Conservation (phyloP, 2,113 vertebrate genomes). For the Condylura cristata region DNA sequence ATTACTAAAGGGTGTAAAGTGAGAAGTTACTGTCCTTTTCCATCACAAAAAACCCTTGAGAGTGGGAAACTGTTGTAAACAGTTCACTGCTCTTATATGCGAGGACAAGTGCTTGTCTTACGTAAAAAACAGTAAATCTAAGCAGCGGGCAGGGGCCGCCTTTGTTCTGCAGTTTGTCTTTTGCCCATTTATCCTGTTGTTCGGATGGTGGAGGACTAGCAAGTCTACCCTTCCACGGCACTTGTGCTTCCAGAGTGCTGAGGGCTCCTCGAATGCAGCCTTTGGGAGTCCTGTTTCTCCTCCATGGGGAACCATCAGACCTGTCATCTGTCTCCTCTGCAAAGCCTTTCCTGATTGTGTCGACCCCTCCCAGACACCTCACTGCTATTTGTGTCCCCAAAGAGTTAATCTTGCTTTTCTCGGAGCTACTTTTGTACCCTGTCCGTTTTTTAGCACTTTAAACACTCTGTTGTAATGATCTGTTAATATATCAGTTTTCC, state of each 20-base stretch:
- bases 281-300: not conserved
- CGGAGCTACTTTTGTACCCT: conserved; percentile 11
- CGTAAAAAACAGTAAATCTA: not conserved
- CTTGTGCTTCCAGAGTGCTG: not conserved
- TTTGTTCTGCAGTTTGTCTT: conserved; percentile 23
- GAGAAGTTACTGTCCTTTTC: not conserved
- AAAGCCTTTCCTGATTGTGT: not conserved
- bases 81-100: not conserved
- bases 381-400: not conserved
- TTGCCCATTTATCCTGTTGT: not conserved
- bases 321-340: not conserved
- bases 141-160: not conserved
- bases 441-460: conserved; percentile 18
- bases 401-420: conserved; percentile 5
- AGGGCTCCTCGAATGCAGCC: not conserved
- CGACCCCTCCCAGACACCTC: not conserved
- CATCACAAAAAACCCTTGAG: not conserved
- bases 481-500: not conserved
- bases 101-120: not conserved
- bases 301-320: conserved; percentile 4
- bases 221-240: not conserved
- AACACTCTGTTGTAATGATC: not conserved
- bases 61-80: not conserved
- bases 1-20: not conserved
- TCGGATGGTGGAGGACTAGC: not conserved